Base-by-base conservation (phyloP, 2,797 vertebrate genomes). In the Oceanodroma leucorhoa region DNA sequence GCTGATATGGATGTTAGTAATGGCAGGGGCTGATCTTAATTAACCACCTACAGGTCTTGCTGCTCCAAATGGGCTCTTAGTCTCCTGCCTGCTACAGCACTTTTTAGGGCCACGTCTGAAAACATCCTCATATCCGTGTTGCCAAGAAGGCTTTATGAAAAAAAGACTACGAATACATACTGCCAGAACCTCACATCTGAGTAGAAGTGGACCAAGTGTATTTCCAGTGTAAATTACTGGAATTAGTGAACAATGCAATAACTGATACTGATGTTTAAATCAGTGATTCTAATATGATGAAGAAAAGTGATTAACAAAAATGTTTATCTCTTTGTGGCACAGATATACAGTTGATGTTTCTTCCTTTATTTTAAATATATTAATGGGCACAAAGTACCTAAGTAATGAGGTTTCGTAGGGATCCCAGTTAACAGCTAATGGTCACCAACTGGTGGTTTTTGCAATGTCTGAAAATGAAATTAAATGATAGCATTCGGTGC, bases 341-440 rank as follows among this genome's bases (percentile, higher is more conserved):
- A 57, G 48, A 62, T 58, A 58, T 2, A 32, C 6, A 54, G 50
- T 20, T 95, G 60, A 38, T 77, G 82, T 51, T 78, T 84, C 43
- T 91, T 64, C 14, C 50, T 72, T 64, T 69, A 54, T 94, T 81
- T 97, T 93, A 91, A 96, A 95, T 92, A 76, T 66, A 65, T 72
- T 94, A 84, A 94, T 70, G 89, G 77, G 46, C 83, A 91, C 90
- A 70, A 95, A 90, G 83, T 87, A 93, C 69, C 80, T 96, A 96
- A 95, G 95, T 97, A 97, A 96, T 92, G 89, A 97, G 62, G 51
- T 89, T 97, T 95, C 79, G 60, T 77, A 94, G 82, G 83, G 62
- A 95, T 96, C 83, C 83, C 90, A 96, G 67, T 93, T 96, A 96
- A 80, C 82, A 87, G 70, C 78, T 91, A 91, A 90, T 93, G 85